Conservation (phyloP, 2,888 invertebrate genomes). For the Nomada flava region DNA sequence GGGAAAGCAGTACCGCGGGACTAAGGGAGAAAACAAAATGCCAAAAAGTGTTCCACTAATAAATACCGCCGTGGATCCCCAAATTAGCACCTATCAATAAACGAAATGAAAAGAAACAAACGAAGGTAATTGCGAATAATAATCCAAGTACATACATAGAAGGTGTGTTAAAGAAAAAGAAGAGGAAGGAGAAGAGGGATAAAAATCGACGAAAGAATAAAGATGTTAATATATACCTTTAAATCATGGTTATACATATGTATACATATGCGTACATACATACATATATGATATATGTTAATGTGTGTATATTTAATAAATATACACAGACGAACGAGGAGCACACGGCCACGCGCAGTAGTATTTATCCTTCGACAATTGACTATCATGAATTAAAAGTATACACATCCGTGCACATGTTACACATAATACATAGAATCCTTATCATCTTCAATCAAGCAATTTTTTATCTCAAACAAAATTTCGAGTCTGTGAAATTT, state of each 20-base stretch:
- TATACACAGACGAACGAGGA: conserved; percentile 8
- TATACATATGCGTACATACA: neutral
- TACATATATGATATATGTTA: neutral
- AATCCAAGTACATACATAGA: conserved; percentile 58
- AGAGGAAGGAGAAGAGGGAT: neutral
- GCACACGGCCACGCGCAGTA: conserved; percentile 13
- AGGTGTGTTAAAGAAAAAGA: conserved; percentile 54
- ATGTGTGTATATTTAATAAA: neutral
- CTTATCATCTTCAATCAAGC: conserved; percentile 20
- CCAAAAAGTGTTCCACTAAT: conserved; percentile 75
- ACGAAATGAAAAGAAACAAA: conserved; percentile 19
- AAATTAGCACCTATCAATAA: conserved; percentile 58
- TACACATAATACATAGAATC: neutral
- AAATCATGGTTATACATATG: conserved; percentile 30
- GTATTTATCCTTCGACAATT: conserved; percentile 11
- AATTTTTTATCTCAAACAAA: neutral
- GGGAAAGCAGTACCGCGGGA: conserved; percentile 50
- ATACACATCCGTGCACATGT: neutral
- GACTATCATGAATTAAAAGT: conserved; percentile 1
- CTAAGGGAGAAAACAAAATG: conserved; percentile 62
- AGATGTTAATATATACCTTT: conserved; percentile 70
- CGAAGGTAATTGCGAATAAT: conserved; percentile 37
- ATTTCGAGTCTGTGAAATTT: conserved; percentile 15
- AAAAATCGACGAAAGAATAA: neutral
- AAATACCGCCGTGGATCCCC: conserved; percentile 71